A percentile compares a stretch with the other conserved stretches of the same genome.
Conservation (phyloP, 2,888 invertebrate genomes). For the Lissocephala sabroskyi region DNA sequence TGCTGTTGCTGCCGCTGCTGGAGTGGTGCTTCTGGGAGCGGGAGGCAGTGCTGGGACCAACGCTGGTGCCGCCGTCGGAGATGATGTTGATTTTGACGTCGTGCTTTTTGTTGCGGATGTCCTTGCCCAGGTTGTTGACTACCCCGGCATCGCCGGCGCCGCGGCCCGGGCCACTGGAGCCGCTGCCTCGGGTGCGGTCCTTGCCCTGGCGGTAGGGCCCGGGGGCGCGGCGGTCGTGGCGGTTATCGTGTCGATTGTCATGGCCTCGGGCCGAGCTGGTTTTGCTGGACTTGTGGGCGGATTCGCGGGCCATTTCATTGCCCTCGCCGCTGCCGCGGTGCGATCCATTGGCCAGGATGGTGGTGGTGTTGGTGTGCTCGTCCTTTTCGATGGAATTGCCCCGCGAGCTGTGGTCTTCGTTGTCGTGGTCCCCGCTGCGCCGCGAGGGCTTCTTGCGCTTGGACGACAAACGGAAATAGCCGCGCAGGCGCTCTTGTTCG, state of each 20-base stretch:
- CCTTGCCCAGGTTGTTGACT: constrained; percentile 52
- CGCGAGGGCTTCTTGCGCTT: constrained; percentile 72
- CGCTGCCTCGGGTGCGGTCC: constrained; percentile 16
- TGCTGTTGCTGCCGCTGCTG: constrained; percentile 17
- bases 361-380: constrained; percentile 63
- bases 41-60: not conserved
- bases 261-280: not conserved
- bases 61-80: constrained; percentile 41
- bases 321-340: not conserved
- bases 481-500: constrained; percentile 75
- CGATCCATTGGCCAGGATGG: constrained; percentile 35
- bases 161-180: constrained; percentile 32
- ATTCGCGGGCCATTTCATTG: constrained; percentile 2
- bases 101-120: constrained; percentile 56
- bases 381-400: constrained; percentile 69
- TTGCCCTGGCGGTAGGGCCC: constrained; percentile 36
- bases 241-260: constrained; percentile 29
- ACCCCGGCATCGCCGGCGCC: constrained; percentile 49
- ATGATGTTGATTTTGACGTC: constrained; percentile 69
- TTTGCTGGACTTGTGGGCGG: constrained; percentile 9
- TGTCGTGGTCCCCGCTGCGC: constrained; percentile 34
- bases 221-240: constrained; percentile 31
- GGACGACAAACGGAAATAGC: constrained; percentile 75
- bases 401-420: constrained; percentile 60
- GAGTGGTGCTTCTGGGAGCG: not conserved